Conservation (phyloP, 2,888 invertebrate species). For the Tetranychus truncatus region DNA sequence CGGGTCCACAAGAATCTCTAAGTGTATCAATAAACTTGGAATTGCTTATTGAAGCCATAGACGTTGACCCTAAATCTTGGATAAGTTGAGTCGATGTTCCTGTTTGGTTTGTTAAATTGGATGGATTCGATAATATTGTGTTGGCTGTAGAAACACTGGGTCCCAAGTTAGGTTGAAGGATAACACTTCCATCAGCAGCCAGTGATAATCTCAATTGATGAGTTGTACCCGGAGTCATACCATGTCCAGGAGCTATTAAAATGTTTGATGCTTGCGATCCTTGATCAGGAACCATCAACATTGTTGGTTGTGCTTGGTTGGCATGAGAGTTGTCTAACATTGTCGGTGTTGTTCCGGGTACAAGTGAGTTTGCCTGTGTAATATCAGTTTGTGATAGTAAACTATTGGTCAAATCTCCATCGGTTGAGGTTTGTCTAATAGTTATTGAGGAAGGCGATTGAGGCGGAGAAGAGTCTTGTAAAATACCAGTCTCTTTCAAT, state of each 20-base stretch:
- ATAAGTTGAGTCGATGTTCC: not conserved
- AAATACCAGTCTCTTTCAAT: slow-evolving; percentile 28
- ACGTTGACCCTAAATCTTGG: slow-evolving; percentile 4
- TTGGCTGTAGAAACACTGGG: not conserved
- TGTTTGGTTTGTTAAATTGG: slow-evolving; percentile 11
- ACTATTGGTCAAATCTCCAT: not conserved
- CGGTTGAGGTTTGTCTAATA: not conserved
- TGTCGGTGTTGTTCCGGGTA: not conserved
- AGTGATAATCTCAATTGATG: slow-evolving; percentile 28
- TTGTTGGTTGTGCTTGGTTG: slow-evolving; percentile 14
- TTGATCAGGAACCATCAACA: slow-evolving; percentile 16
- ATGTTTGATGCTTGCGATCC: slow-evolving; percentile 13
- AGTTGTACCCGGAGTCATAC: slow-evolving; percentile 4
- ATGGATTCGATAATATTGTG: not conserved
- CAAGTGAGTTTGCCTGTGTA: not conserved
- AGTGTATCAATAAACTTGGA: slow-evolving; percentile 14
- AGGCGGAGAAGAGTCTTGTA: slow-evolving; percentile 25
- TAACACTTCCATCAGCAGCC: slow-evolving; percentile 28
- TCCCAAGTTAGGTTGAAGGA: slow-evolving; percentile 24
- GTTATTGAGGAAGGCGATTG: slow-evolving; percentile 17
- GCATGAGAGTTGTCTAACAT: not conserved
- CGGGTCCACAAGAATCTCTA: slow-evolving; percentile 21
- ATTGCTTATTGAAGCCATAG: slow-evolving; percentile 9
- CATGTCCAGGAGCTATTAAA: slow-evolving; percentile 10
- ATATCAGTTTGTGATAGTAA: not conserved